Evolutionary conservation across 2,888 invertebrate species (phyloP), one percentile per base, ranked within the genome.

Genomic region (Callyntrura guangdongensis): DNA sequence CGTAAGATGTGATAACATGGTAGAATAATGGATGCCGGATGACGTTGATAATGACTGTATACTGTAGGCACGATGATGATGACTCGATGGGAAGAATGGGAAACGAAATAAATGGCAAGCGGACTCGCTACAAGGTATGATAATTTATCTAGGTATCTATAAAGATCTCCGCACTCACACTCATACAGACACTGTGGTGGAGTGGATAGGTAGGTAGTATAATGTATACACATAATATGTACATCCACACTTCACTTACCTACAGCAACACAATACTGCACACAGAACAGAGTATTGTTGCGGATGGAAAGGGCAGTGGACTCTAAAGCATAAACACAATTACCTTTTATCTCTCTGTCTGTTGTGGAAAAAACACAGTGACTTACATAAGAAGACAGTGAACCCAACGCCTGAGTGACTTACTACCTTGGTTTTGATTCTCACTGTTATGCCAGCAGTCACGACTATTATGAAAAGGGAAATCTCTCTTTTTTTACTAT

Each of bases 351-450:
- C 74, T 61, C 22, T 69, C 59, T 77, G 77, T 89, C 79, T 89
- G 84, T 84, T 61, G 61, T 77, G 85, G 85, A 89, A 89, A 89
- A 89, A 89, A 85, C 89, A 89, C 79, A 91, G 82, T 91, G 91
- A 86, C 91, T 91, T 91, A 91, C 91, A 91, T 91, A 91, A 91
- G 86, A 89, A 91, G 91, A 86, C 91, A 91, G 89, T 91, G 91
- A 91, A 91, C 91, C 89, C 91, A 89, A 89, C 89, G 91, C 86
- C 86, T 91, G 89, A 91, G 82, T 89, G 91, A 89, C 91, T 91
- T 89, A 89, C 89, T 86, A 89, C 89, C 91, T 91, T 82, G 89
- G 91, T 91, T 91, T 91, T 89, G 86, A 86, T 91, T 86, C 84
- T 67, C 86, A 86, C 77, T 91, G 86, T 91, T 89, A 91, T 91